Evolutionary conservation across 2,113 vertebrate genomes (phyloP).

Genomic region (Dromas ardeola): DNA sequence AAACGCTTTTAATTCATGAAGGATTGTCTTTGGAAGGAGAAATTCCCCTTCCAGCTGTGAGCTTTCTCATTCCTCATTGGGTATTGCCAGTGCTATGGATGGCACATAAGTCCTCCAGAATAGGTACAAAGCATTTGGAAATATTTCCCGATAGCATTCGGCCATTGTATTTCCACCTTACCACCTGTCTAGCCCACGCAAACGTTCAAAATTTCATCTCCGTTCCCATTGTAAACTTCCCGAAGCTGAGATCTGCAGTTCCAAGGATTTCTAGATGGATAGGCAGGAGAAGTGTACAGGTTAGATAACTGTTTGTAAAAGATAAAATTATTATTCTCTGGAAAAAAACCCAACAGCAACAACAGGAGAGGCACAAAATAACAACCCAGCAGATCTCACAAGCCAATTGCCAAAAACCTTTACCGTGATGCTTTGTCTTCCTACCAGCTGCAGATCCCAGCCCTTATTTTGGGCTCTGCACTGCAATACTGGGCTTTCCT

Average conservation of each 20-base stretch:
- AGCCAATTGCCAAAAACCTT: conserved; percentile 56
- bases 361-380: conserved; percentile 10
- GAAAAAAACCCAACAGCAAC: not conserved
- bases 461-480: conserved; percentile 32
- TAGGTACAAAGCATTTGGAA: not conserved
- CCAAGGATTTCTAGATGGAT: conserved; percentile 27
- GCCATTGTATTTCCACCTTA: not conserved
- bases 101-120: not conserved
- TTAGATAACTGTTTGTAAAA: conserved; percentile 61
- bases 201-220: not conserved
- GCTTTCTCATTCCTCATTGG: not conserved
- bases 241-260: not conserved
- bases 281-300: conserved; percentile 26
- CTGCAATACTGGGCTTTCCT: conserved; percentile 50
- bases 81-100: not conserved
- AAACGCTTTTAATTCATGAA: not conserved
- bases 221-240: not conserved
- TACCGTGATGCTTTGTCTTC: conserved; percentile 26
- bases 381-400: conserved; percentile 33
- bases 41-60: not conserved
- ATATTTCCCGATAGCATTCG: not conserved
- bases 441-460: conserved; percentile 4
- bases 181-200: not conserved
- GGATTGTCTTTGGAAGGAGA: not conserved
- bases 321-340: conserved; percentile 66